Evolutionary conservation across 1,140 invertebrate species (phyloP).

Genomic region (Pectinophora gossypiella): DNA sequence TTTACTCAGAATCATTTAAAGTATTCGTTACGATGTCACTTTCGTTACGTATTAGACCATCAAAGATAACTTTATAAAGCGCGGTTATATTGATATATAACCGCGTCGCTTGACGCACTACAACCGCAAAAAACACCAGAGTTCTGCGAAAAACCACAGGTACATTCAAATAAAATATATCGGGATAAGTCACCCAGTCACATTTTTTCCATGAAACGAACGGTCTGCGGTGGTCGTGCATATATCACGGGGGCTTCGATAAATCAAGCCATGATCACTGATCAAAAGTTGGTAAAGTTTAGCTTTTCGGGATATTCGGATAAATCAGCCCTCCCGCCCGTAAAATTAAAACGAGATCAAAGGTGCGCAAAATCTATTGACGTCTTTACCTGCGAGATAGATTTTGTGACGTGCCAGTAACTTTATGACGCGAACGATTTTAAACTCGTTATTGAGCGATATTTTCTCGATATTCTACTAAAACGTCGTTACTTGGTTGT

Average conservation of each 20-base stretch:
- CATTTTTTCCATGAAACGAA: neutral
- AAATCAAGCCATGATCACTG: slow-evolving; percentile 44
- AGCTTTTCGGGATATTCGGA: slow-evolving; percentile 40
- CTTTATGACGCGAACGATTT: no score
- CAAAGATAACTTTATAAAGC: no score
- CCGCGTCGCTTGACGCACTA: neutral
- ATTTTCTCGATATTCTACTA: no score
- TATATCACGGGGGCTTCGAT: slow-evolving; percentile 27
- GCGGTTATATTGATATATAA: no score
- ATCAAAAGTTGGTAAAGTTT: slow-evolving; percentile 42
- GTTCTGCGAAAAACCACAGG: neutral
- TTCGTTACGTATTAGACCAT: no score
- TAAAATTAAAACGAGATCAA: slow-evolving; percentile 41
- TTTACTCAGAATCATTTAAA: no score
- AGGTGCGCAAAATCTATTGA: slow-evolving; percentile 34
- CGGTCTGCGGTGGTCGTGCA: slow-evolving; percentile 8
- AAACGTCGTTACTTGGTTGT: no score
- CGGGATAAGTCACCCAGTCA: neutral
- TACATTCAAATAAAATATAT: slow-evolving; percentile 27
- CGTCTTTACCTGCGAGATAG: no score
- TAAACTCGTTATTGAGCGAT: no score
- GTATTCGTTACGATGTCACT: no score
- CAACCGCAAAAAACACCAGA: neutral
- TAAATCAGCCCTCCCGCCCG: slow-evolving; percentile 36
- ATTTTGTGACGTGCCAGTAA: no score